Evolutionary conservation across 2,888 invertebrate genomes (phyloP).

Genomic region (Byasa hedistus): DNA sequence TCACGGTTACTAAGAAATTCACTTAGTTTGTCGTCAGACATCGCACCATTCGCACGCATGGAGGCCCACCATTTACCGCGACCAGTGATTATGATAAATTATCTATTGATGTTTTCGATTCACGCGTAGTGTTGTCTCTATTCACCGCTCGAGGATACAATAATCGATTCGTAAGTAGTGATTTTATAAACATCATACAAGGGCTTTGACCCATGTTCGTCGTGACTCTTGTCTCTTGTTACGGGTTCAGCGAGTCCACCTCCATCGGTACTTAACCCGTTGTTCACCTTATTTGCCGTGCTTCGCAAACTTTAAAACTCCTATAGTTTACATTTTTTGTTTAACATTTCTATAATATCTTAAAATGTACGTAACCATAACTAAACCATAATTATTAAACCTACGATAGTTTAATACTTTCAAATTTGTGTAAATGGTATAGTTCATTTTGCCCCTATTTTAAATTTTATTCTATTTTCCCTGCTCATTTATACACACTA

Average conservation of each 20-base stretch:
- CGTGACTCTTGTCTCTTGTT: conserved; percentile 30
- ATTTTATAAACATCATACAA: conserved; percentile 18
- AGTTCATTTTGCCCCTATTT: not conserved
- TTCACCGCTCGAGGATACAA: conserved; percentile 1
- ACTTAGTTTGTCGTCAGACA: conserved; percentile 70
- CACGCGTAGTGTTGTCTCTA: conserved; percentile 25
- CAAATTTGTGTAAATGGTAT: not conserved
- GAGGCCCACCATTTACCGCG: conserved; percentile 55
- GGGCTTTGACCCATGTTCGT: conserved; percentile 33
- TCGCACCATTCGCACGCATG: conserved; percentile 66
- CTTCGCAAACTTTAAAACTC: conserved; percentile 21
- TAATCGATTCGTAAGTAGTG: conserved; percentile 27
- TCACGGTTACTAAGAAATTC: conserved; percentile 69
- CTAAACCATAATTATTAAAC: not conserved
- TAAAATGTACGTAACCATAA: not conserved
- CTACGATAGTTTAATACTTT: not conserved
- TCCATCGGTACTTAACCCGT: conserved; percentile 33
- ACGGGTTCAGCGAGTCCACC: conserved; percentile 27
- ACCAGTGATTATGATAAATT: conserved; percentile 59
- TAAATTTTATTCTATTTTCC: conserved; percentile 5
- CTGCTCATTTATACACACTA: too few species aligned
- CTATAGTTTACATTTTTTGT: not conserved
- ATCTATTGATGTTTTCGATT: conserved; percentile 28
- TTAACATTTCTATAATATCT: too few species aligned
- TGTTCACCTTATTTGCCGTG: conserved; percentile 32